These are phyloP conservation scores for Andrena camellia DNA, from an alignment of 2,888 invertebrate genomes.

Conservation along the genomic window DNA sequence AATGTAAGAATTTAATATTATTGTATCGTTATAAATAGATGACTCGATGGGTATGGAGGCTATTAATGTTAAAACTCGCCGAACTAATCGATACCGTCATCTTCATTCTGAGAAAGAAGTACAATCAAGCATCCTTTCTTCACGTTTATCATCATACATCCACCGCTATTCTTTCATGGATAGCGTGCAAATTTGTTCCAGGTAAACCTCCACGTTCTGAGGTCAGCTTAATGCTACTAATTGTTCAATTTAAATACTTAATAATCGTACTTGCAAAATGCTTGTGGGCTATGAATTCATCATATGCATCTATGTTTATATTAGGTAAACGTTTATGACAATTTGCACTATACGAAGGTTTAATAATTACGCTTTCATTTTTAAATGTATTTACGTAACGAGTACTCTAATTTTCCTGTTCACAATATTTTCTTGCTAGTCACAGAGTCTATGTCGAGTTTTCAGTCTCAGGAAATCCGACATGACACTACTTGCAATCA, in stretches of 20 bases:
- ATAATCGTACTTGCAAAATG: too few species aligned
- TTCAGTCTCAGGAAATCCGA: too few species aligned
- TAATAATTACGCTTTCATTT: too few species aligned
- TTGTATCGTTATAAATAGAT: slow-evolving; percentile 73
- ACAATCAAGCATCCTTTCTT: slow-evolving; percentile 89
- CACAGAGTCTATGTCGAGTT: too few species aligned
- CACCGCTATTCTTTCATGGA: slow-evolving; percentile 88
- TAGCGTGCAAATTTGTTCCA: slow-evolving; percentile 88
- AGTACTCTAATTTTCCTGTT: too few species aligned
- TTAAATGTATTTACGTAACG: too few species aligned
- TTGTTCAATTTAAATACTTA: neutral
- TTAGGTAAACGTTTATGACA: too few species aligned
- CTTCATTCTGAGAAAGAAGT: slow-evolving; percentile 90
- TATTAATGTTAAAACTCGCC: slow-evolving; percentile 88
- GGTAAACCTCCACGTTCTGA: slow-evolving; percentile 85
- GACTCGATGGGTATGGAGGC: slow-evolving; percentile 87
- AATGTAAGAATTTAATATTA: neutral
- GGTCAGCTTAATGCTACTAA: neutral
- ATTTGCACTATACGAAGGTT: too few species aligned
- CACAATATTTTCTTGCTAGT: too few species aligned
- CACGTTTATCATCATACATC: slow-evolving; percentile 91
- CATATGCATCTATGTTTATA: too few species aligned
- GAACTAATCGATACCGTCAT: slow-evolving; percentile 91
- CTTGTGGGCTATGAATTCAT: too few species aligned
- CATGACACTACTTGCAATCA: too few species aligned